Base-by-base conservation (phyloP, 2,888 invertebrate species). In the Pardosa pseudoannulata region DNA sequence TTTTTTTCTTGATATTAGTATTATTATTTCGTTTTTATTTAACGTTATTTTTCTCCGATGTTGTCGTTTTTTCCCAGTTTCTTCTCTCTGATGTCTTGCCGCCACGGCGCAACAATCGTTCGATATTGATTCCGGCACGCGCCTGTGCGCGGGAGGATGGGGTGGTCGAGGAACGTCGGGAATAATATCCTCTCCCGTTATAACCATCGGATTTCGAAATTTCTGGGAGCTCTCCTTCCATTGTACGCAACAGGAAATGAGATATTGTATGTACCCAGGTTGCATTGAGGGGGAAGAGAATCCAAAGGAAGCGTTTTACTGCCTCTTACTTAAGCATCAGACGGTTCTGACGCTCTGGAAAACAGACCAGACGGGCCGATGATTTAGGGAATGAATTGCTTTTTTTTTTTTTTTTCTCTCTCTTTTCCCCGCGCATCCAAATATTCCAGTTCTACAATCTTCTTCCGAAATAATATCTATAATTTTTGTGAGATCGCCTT, bases 171-270 rank as follows among this genome's bases (percentile, higher is more conserved):
- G n/a, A n/a, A 19, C 23, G 16, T 16, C 46, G 73, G 50, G 83
- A 83, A 83, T 78, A 83, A 83, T 83, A 83, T 76, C 85, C 73
- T 74, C 71, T 83, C 76, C 83, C 71, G 75, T 56, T 56, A 56
- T 76, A 82, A 82, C 76, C 70, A 71, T 78, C 85, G 74, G 79
- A 79, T 79, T 79, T 79, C 62, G 70, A 79, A 79, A 79, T 73
- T 78, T 85, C 68, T 67, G 74, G n/a, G 56, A 31, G 39, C 72
- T 71, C 70, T 32, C 28, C 36, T 27, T 27, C 64, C 46, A 86
- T 86, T 86, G 85, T 86, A 74, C 79, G 79, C 79, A 86, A 86
- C 85, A 86, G 85, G 85, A 86, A 85, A 86, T 86, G 85, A 86
- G 85, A 86, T 79, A 79, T 79, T 79, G 85, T 79, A 74, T 75